Base-by-base conservation (phyloP, 1,140 invertebrate genomes). In the Conopomorpha cramerella region DNA sequence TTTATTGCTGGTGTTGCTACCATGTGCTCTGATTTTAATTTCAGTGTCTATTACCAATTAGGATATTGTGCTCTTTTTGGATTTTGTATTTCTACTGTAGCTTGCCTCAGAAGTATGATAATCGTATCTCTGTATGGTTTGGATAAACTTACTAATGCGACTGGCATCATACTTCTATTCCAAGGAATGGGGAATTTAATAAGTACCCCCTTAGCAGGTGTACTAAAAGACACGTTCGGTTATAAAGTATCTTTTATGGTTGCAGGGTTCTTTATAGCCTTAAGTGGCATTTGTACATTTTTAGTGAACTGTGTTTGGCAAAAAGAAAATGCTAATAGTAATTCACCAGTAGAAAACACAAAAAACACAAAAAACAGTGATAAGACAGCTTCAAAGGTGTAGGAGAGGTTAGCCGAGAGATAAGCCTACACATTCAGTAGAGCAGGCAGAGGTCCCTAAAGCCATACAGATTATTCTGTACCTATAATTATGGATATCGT, bases 81-180 rank as follows among this genome's bases (percentile, higher is more conserved):
- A 14, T 65, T 71, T 39, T 62, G 43, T 46, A 44, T 57, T 34
- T 46, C 62, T 17, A 51, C 55, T 41, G 43, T 59, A 34, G 55
- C 53, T 38, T 51, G 45, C 19, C 41, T 74, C 35, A 46, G 59
- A 45, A 66, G 64, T 45, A 44, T 62, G 36, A 51, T 63, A 10
- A 36, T 74, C 30, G 66, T 74, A 19, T 50, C 55, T 19, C 43
- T 71, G 17, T 74, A 64, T 37, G 66, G 70, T 2, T 48, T 74
- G 44, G 66, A 74, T 29, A 70, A 64, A 43, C 57, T 74, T 46
- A 74, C 70, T 28, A 74, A 71, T 49, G 66, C 58, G 11, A 71
- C 63, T 11, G 70, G 70, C 6, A 56, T 71, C 23, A 39, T 71
- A 34, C 46, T 74, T 40, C 35, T 71, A 41, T 74, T 74, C 55